Percentiles rank a stretch among this genome's conserved stretches.
Evolutionary conservation across 2,113 vertebrate species (phyloP).

Genomic region (Bettongia penicillata): DNA sequence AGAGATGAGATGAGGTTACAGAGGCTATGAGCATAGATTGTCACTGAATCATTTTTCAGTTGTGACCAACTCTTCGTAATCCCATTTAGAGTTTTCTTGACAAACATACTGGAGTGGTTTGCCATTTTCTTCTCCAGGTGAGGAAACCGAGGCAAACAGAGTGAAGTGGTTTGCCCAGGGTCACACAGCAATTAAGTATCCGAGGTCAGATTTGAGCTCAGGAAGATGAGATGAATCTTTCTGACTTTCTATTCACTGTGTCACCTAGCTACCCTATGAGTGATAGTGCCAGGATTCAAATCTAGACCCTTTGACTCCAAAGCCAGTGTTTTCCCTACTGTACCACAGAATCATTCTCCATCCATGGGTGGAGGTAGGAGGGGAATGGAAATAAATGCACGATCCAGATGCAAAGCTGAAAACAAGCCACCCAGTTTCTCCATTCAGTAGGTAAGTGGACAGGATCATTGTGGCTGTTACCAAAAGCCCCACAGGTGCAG

Average conservation of each 20-base stretch:
- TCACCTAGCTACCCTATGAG: background rate
- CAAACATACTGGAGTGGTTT: background rate
- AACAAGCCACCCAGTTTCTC: background rate
- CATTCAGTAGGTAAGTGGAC: slow-evolving; percentile 1
- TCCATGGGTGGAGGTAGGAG: background rate
- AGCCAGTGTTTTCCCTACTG: background rate
- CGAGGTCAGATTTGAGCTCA: background rate
- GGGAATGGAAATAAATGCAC: background rate
- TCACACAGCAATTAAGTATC: background rate
- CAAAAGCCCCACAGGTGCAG: slow-evolving; percentile 25
- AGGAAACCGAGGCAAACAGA: background rate
- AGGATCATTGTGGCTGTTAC: background rate
- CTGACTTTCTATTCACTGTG: background rate
- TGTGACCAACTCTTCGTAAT: background rate
- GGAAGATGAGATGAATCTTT: background rate
- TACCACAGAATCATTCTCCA: background rate
- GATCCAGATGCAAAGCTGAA: slow-evolving; percentile 32
- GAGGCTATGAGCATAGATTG: background rate
- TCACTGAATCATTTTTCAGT: background rate
- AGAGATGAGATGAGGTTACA: background rate
- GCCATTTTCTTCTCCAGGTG: background rate
- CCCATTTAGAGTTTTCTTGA: background rate
- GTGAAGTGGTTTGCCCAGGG: background rate
- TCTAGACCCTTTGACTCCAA: background rate
- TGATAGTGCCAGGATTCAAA: background rate